Conservation (phyloP, 64 coral and sea anemone genomes). For the Platygyra sinensis region DNA sequence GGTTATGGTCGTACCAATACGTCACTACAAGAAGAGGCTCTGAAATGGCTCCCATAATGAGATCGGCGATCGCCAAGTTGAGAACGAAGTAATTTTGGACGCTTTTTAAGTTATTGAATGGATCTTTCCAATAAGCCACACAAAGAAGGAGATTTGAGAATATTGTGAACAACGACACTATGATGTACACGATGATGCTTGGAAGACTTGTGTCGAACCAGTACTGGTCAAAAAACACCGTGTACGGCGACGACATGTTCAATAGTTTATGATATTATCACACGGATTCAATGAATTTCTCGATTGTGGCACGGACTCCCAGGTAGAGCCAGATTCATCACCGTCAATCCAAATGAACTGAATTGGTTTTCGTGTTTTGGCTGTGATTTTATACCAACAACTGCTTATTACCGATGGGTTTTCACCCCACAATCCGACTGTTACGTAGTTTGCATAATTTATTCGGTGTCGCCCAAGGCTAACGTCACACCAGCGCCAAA, state of each 20-base stretch:
- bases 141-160: neutral
- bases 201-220: constrained; percentile 41
- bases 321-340: no score
- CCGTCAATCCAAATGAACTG: no score
- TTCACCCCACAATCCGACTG: no score
- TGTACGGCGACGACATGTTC: neutral
- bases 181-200: constrained; percentile 18
- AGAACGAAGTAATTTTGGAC: constrained; percentile 50
- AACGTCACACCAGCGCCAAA: no score
- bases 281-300: neutral
- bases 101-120: constrained; percentile 22
- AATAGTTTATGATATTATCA: neutral
- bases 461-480: no score
- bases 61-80: constrained; percentile 49
- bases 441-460: no score
- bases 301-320: neutral
- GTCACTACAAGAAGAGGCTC: constrained; percentile 41
- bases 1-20: constrained; percentile 34
- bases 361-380: no score
- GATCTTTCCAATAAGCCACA: constrained; percentile 43
- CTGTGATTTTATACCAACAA: no score
- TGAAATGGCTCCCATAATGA: constrained; percentile 52
- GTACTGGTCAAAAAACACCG: constrained; percentile 45
- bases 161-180: constrained; percentile 35
- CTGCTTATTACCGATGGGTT: no score